Percentiles rank a stretch among this genome's conserved stretches.
Conservation (phyloP, 1,140 invertebrate genomes). For the Lanistes nyassanus region DNA sequence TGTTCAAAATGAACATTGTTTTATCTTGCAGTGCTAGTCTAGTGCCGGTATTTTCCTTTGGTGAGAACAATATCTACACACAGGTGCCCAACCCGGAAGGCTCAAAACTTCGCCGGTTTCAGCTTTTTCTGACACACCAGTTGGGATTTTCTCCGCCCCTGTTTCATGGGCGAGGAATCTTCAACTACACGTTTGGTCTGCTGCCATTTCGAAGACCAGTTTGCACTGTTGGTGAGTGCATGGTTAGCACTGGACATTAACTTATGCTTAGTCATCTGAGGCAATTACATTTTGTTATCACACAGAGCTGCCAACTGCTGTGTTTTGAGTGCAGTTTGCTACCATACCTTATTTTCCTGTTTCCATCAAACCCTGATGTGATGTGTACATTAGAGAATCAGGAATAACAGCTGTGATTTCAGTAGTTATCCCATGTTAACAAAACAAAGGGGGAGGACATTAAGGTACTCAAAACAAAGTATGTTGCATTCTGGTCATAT, state of each 20-base stretch:
- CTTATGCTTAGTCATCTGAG: background rate
- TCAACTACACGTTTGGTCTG: slow-evolving; percentile 89
- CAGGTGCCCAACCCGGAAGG: slow-evolving; percentile 79
- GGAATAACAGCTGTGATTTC: no score
- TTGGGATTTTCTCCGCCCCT: slow-evolving; percentile 84
- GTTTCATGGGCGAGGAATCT: slow-evolving; percentile 85
- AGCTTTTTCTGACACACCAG: slow-evolving; percentile 76
- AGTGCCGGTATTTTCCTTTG: slow-evolving; percentile 91
- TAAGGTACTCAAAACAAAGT: no score
- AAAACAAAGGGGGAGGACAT: no score
- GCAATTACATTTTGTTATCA: background rate
- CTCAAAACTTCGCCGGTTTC: slow-evolving; percentile 76
- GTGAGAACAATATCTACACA: slow-evolving; percentile 88
- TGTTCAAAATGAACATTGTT: no score
- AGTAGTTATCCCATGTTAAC: no score
- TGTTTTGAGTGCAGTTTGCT: background rate
- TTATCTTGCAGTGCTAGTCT: slow-evolving; percentile 71
- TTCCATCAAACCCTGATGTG: no score
- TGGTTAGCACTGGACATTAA: background rate
- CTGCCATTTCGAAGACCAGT: slow-evolving; percentile 82
- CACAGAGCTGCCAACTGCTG: background rate
- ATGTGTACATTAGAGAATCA: no score
- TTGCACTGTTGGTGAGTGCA: slow-evolving; percentile 81
- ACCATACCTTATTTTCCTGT: no score
- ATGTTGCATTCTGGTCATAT: no score